These are phyloP conservation scores for Rhadinocentrus ornatus DNA, from an alignment of 2,797 vertebrate genomes.

Conservation along the genomic window DNA sequence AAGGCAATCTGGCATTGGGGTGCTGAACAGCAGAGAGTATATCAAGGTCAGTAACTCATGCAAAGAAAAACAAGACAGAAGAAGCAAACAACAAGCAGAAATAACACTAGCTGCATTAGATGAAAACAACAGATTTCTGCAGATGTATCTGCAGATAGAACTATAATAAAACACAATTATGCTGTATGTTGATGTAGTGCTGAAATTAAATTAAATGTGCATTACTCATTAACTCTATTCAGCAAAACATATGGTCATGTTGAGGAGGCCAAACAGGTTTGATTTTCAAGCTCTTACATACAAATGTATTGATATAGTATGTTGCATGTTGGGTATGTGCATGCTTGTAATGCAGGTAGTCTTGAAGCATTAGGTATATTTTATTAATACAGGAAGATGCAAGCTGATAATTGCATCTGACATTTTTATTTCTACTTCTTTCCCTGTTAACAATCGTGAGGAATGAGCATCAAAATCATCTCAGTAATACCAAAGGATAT, in stretches of 20 bases:
- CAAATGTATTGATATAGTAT: not conserved
- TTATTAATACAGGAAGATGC: not conserved
- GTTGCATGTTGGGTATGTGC: not conserved
- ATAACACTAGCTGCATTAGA: not conserved
- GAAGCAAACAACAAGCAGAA: no score
- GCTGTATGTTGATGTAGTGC: not conserved
- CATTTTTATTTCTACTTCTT: not conserved
- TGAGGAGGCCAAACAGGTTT: not conserved
- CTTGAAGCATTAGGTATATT: conserved; percentile 10
- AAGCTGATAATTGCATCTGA: not conserved
- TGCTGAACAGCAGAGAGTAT: not conserved
- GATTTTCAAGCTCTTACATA: not conserved
- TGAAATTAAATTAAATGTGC: no score
- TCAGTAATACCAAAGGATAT: not conserved
- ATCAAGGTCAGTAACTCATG: not conserved
- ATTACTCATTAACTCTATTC: no score
- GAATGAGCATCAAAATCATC: not conserved
- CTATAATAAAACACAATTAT: not conserved
- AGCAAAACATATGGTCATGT: no score
- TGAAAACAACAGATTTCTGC: no score
- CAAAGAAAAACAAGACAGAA: not conserved
- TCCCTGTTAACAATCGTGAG: not conserved
- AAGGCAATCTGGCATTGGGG: not conserved
- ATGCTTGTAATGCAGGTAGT: not conserved
- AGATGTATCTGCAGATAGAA: not conserved